A percentile compares a stretch with the other conserved stretches of the same genome.
Conservation (phyloP, 2,888 invertebrate genomes). For the Agrotis ipsilon region DNA sequence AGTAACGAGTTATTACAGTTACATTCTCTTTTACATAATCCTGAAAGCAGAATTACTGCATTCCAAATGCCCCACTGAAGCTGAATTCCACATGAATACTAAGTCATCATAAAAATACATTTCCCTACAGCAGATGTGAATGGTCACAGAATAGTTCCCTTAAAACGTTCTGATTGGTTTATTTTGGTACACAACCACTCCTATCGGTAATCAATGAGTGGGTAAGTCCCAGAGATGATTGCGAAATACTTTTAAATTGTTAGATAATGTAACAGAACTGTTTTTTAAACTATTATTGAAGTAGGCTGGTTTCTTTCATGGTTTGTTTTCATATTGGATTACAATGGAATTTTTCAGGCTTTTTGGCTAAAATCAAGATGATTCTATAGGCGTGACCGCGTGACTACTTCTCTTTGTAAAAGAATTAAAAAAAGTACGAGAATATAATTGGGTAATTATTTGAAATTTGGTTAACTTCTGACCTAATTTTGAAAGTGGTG, state of each 20-base stretch:
- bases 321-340: constrained; percentile 14
- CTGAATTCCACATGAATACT: constrained; percentile 33
- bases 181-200: constrained; percentile 61
- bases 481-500: too few species aligned
- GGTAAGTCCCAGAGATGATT: constrained; percentile 63
- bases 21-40: constrained; percentile 42
- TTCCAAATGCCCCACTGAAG: neutral
- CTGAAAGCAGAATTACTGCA: neutral
- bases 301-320: constrained; percentile 77
- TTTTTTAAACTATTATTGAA: constrained; percentile 63
- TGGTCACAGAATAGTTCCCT: constrained; percentile 59
- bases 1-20: constrained; percentile 30
- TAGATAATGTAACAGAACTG: constrained; percentile 70
- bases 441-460: too few species aligned
- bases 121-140: constrained; percentile 39
- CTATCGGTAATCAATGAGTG: constrained; percentile 65
- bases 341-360: neutral
- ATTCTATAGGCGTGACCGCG: neutral
- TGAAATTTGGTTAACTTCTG: too few species aligned
- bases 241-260: constrained; percentile 72
- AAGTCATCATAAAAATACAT: constrained; percentile 52
- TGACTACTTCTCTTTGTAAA: neutral
- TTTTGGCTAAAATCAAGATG: neutral
- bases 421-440: too few species aligned
- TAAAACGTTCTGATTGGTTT: constrained; percentile 62